Evolutionary conservation across 2,113 vertebrate genomes (phyloP).

Genomic region (Lota lota): DNA sequence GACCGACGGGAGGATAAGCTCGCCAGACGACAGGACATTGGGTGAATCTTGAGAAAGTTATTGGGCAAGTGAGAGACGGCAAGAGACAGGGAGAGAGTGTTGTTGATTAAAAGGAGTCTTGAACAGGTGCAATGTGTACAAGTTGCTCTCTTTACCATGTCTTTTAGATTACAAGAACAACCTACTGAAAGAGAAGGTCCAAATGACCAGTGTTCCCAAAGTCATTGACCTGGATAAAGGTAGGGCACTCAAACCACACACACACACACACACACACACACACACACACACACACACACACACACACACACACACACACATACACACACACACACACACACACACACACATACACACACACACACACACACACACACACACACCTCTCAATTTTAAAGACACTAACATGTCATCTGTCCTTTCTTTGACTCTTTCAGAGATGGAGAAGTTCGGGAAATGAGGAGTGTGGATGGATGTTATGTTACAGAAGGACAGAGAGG

Average conservation of each 20-base stretch:
- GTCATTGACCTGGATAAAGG: conserved; percentile 89
- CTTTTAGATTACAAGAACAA: conserved; percentile 92
- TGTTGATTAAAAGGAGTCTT: neutral
- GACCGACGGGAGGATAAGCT: conserved; percentile 65
- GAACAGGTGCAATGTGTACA: neutral
- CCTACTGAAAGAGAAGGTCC: conserved; percentile 85
- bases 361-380: no score
- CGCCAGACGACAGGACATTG: conserved; percentile 77
- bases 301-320: no score
- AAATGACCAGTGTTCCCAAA: conserved; percentile 78
- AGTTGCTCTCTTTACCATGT: conserved; percentile 34
- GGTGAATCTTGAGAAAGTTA: conserved; percentile 66
- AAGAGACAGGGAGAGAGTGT: neutral
- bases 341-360: no score
- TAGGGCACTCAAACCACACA: conserved; percentile 44
- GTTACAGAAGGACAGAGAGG: neutral
- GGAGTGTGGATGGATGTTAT: neutral
- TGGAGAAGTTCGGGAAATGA: conserved; percentile 70
- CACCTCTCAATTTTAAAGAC: neutral
- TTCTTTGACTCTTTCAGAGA: conserved; percentile 51
- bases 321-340: no score
- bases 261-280: neutral
- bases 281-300: no score
- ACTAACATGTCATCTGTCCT: neutral
- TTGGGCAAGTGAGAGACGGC: neutral